These are phyloP conservation scores for Patella caerulea DNA, from an alignment of 2,888 invertebrate genomes.

Conservation along the genomic window DNA sequence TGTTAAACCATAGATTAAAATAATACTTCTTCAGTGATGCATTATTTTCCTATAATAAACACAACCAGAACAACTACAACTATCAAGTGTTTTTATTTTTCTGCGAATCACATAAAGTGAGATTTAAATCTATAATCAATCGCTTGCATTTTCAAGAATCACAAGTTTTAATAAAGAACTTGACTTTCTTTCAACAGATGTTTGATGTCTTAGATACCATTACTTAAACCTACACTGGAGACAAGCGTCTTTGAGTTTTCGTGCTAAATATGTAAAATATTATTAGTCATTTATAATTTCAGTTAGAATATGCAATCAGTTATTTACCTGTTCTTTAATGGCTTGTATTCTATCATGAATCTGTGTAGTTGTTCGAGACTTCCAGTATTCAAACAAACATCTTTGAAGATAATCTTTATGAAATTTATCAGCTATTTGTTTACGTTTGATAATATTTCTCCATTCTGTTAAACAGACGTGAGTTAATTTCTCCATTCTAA, in stretches of 20 bases:
- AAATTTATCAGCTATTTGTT: conserved; percentile 47
- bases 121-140: no score
- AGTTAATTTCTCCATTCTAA: conserved; percentile 34
- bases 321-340: conserved; percentile 40
- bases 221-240: no score
- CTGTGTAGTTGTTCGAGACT: conserved; percentile 37
- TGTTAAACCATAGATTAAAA: conserved; percentile 48
- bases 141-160: no score
- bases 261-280: background rate
- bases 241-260: background rate
- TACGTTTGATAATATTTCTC: conserved; percentile 51
- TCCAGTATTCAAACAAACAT: conserved; percentile 50
- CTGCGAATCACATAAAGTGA: no score
- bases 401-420: conserved; percentile 41
- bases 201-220: no score
- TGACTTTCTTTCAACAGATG: no score
- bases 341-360: conserved; percentile 39
- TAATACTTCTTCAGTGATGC: conserved; percentile 43
- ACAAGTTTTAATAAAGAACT: no score
- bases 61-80: no score
- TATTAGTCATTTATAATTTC: background rate
- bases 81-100: no score
- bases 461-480: conserved; percentile 47
- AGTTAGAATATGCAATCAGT: background rate
- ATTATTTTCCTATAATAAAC: conserved; percentile 45